Evolutionary conservation across 2,888 invertebrate species (phyloP).

Genomic region (Rhogogaster chlorosoma): DNA sequence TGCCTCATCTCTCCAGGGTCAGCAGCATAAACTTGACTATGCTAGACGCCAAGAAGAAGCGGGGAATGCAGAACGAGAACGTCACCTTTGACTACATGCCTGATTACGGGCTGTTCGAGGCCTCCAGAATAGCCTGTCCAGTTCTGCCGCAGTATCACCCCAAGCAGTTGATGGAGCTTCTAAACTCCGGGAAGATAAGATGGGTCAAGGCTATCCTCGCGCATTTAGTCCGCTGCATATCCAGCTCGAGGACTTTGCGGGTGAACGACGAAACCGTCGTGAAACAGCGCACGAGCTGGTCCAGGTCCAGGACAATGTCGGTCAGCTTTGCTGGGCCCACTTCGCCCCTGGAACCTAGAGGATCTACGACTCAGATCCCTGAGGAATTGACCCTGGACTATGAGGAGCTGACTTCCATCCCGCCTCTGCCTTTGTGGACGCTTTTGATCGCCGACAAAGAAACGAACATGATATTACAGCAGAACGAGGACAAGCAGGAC

Average conservation of each 20-base stretch:
- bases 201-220: conserved; percentile 99
- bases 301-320: conserved; percentile 92
- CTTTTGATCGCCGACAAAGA: conserved; percentile 96
- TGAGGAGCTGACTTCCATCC: conserved; percentile 98
- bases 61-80: conserved; percentile 77
- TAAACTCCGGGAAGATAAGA: conserved; percentile 98
- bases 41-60: conserved; percentile 85
- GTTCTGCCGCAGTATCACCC: conserved; percentile 99
- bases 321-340: conserved; percentile 91
- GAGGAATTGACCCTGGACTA: conserved; percentile 95
- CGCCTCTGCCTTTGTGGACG: conserved; percentile 98
- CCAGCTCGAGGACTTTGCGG: conserved; percentile 78
- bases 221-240: conserved; percentile 92
- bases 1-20: conserved; percentile 90
- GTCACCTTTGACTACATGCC: conserved; percentile 90
- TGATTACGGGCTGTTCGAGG: conserved; percentile 97
- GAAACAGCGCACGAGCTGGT: conserved; percentile 88
- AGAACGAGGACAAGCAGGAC: conserved; percentile 81
- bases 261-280: conserved; percentile 78
- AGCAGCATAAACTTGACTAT: conserved; percentile 92
- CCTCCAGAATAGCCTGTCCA: conserved; percentile 97
- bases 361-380: conserved; percentile 89
- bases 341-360: conserved; percentile 88
- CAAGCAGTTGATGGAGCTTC: conserved; percentile 97
- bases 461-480: conserved; percentile 76